Percentiles rank a stretch among this genome's conserved stretches.
Evolutionary conservation across 2,113 vertebrate genomes (phyloP).

Genomic region (Thunnus thynnus): DNA sequence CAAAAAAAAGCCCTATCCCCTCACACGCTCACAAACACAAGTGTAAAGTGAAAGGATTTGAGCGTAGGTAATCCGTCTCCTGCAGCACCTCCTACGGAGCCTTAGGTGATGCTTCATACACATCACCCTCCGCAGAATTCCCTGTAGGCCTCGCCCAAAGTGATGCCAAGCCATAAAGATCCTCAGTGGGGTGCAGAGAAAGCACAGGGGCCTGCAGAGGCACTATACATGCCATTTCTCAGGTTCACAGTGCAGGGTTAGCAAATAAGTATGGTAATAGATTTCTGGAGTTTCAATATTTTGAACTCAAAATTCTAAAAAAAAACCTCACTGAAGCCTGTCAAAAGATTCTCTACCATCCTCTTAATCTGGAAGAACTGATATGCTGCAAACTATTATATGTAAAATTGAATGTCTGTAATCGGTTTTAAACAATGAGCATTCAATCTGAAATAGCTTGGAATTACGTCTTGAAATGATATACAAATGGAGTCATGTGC

Average conservation of each 20-base stretch:
- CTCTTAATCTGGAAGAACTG: neutral
- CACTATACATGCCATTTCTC: slow-evolving; percentile 37
- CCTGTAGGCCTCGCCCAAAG: slow-evolving; percentile 72
- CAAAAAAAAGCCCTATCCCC: slow-evolving; percentile 26
- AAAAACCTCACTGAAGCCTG: neutral
- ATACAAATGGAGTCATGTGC: neutral
- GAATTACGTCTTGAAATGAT: neutral
- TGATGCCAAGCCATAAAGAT: slow-evolving; percentile 64
- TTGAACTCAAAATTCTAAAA: slow-evolving; percentile 1
- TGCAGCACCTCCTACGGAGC: slow-evolving; percentile 50
- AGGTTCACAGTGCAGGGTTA: slow-evolving; percentile 20
- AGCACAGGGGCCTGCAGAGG: slow-evolving; percentile 33
- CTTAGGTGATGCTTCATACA: slow-evolving; percentile 55
- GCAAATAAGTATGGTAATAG: slow-evolving; percentile 35
- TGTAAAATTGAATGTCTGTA: neutral
- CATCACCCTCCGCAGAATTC: slow-evolving; percentile 50
- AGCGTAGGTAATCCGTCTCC: slow-evolving; percentile 63
- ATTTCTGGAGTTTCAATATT: slow-evolving; percentile 19
- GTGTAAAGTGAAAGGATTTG: slow-evolving; percentile 49
- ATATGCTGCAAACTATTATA: neutral
- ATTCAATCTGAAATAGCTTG: neutral
- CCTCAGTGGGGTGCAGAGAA: slow-evolving; percentile 43
- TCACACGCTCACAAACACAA: slow-evolving; percentile 22
- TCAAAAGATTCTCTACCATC: neutral
- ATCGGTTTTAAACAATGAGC: neutral